Percentiles rank a stretch among this genome's conserved stretches.
phyloP scores from a whole-genome alignment of 2,113 vertebrate species.

The Rhineura floridana region DNA sequence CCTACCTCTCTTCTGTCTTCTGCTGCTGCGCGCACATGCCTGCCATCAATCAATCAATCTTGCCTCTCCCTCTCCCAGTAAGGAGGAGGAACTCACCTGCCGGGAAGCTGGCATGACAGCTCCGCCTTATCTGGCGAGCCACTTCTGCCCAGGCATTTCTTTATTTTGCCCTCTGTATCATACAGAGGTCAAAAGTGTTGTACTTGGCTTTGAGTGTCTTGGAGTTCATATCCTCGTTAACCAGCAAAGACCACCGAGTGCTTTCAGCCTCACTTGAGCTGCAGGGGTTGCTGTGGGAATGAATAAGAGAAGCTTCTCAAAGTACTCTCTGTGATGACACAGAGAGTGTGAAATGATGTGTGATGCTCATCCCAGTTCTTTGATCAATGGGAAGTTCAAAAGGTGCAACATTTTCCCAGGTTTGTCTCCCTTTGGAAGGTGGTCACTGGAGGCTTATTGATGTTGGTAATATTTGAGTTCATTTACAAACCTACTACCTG shows the following conservation, averaged over 20 bases:
- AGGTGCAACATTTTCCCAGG: neutral
- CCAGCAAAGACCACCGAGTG: neutral
- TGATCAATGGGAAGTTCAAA: neutral
- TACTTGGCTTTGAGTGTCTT: neutral
- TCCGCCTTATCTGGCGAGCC: too few species aligned
- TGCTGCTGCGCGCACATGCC: too few species aligned
- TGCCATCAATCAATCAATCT: too few species aligned
- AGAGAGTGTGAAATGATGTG: neutral
- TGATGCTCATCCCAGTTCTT: neutral
- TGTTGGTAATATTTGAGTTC: too few species aligned
- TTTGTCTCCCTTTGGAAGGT: neutral
- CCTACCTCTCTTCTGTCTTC: too few species aligned
- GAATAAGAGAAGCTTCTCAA: neutral
- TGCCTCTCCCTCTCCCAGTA: too few species aligned
- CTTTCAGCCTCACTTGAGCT: neutral
- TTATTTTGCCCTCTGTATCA: neutral
- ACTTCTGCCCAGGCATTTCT: too few species aligned
- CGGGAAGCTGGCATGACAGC: neutral
- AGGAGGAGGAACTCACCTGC: too few species aligned
- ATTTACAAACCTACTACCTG: too few species aligned
- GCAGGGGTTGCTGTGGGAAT: neutral
- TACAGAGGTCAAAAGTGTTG: neutral
- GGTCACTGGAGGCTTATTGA: neutral
- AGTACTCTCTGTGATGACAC: neutral
- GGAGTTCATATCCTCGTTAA: neutral